phyloP scores from a whole-genome alignment of 2,797 vertebrate species.

The Lepilemur ruficaudatus region DNA sequence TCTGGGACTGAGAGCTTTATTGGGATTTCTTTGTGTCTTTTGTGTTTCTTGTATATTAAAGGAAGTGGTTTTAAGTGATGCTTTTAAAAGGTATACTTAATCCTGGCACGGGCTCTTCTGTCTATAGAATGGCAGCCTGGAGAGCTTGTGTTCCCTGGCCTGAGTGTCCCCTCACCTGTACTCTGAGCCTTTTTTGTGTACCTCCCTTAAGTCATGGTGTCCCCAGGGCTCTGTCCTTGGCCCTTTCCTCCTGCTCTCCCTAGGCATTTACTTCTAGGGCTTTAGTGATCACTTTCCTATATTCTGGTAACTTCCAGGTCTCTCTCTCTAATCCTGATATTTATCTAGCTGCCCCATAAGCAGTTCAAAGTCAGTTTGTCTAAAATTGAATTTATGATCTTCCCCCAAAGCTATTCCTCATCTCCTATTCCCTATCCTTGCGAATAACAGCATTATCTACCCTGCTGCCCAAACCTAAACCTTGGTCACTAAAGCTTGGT shows the following conservation, averaged over 20 bases:
- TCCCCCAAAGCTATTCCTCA: not conserved
- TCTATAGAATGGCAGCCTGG: not conserved
- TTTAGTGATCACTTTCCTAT: not conserved
- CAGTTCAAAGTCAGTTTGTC: not conserved
- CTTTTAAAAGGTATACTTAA: not conserved
- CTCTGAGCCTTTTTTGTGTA: not conserved
- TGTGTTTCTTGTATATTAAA: conserved; percentile 72
- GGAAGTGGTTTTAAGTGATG: conserved; percentile 55
- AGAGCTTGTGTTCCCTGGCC: not conserved
- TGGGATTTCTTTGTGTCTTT: conserved; percentile 40
- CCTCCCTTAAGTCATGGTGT: not conserved
- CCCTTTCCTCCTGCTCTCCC: not conserved
- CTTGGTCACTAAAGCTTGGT: not conserved
- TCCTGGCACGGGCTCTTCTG: not conserved
- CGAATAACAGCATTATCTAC: not conserved
- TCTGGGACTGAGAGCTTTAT: not conserved
- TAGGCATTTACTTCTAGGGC: not conserved
- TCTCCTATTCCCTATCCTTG: not conserved
- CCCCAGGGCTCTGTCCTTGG: not conserved
- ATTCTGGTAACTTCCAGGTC: not conserved
- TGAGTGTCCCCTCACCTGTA: not conserved
- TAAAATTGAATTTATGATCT: not conserved
- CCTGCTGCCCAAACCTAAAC: not conserved
- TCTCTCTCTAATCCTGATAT: not conserved
- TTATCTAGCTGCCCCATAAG: not conserved